Evolutionary conservation across 2,888 invertebrate genomes (phyloP).

Genomic region (Perithous albicinctus): DNA sequence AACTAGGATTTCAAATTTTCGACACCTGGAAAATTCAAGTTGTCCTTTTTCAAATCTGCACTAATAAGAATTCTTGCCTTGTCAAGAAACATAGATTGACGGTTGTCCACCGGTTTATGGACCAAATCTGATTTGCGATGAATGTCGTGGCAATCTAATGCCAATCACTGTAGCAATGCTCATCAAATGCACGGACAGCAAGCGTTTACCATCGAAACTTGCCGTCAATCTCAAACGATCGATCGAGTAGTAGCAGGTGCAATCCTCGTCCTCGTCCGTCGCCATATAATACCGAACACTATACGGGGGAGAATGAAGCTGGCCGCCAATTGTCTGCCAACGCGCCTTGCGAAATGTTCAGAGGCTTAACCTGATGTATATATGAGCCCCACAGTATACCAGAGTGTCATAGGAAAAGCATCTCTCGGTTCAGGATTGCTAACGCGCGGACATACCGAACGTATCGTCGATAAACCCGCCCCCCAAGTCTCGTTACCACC

Average conservation of each 20-base stretch:
- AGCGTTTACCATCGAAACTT: neutral
- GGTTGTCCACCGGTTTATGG: neutral
- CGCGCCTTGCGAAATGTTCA: slow-evolving; percentile 3
- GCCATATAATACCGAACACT: slow-evolving; percentile 25
- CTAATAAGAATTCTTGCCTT: no score
- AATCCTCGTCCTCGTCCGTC: slow-evolving; percentile 11
- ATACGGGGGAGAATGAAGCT: neutral
- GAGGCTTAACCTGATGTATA: slow-evolving; percentile 31
- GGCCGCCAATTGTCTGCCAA: slow-evolving; percentile 14
- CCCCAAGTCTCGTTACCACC: slow-evolving; percentile 52
- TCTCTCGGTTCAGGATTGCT: slow-evolving; percentile 34
- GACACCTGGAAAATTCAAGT: no score
- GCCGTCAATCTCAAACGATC: slow-evolving; percentile 25
- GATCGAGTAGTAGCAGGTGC: slow-evolving; percentile 14
- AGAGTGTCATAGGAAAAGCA: slow-evolving; percentile 20
- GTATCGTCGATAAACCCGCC: slow-evolving; percentile 64
- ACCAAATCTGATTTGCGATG: neutral
- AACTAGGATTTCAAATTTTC: no score
- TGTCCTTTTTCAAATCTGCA: no score
- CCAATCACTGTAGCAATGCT: neutral
- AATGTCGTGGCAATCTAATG: neutral
- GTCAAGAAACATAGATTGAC: neutral
- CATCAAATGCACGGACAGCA: neutral
- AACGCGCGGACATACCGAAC: slow-evolving; percentile 59
- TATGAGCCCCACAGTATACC: no score